A percentile compares a stretch with the other conserved stretches of the same genome.
These are phyloP conservation scores for Chloromyia formosa DNA, from an alignment of 2,888 invertebrate species.

Conservation along the genomic window DNA sequence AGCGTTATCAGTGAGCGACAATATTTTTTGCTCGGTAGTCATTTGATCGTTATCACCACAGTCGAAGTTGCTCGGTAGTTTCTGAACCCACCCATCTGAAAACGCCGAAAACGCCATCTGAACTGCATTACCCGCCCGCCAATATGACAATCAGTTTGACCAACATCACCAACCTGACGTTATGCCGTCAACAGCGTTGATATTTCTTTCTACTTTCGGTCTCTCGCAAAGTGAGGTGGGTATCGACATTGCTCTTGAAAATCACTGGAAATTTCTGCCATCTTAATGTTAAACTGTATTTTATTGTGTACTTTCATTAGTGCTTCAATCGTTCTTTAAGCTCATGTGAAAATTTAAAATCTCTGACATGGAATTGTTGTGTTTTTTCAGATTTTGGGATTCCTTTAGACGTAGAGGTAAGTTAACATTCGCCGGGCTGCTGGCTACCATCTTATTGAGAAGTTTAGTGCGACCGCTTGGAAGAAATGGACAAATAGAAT, in stretches of 20 bases:
- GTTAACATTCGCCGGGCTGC: background rate
- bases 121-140: slow-evolving; percentile 8
- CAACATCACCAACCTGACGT: background rate
- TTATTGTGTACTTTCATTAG: background rate
- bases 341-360: background rate
- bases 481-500: slow-evolving; percentile 34
- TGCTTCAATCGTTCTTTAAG: background rate
- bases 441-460: background rate
- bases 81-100: too few relatives aligned
- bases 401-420: slow-evolving; percentile 35
- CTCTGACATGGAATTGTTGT: slow-evolving; percentile 6
- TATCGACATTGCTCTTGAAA: background rate
- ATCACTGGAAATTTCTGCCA: slow-evolving; percentile 18
- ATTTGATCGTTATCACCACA: too few relatives aligned
- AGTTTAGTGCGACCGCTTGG: background rate
- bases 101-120: too few relatives aligned
- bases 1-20: too few relatives aligned
- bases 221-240: slow-evolving; percentile 40
- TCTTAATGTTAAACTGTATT: background rate
- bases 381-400: slow-evolving; percentile 41
- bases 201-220: slow-evolving; percentile 36
- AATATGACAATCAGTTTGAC: background rate
- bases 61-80: too few relatives aligned
- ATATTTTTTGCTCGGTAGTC: too few relatives aligned
- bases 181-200: background rate